Conservation (phyloP, 37 sponge, comb jelly and placozoan genomes). For the Axinella damicornis region DNA sequence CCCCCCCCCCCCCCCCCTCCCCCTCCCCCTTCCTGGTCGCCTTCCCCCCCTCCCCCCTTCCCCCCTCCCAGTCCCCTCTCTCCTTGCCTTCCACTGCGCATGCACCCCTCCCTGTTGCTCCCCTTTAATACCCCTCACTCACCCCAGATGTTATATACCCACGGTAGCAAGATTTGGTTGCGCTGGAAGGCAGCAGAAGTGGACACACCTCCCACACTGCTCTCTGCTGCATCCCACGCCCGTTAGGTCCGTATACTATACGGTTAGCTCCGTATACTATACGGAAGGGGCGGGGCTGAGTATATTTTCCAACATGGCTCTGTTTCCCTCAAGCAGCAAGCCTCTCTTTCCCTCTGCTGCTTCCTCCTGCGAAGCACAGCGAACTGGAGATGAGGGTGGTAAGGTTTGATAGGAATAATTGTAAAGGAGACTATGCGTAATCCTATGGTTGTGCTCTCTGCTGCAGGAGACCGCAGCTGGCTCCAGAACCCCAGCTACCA, state of each 20-base stretch:
- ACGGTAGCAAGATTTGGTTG: neutral
- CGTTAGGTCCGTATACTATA: no score
- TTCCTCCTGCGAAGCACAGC: neutral
- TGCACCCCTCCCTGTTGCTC: no score
- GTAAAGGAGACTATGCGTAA: no score
- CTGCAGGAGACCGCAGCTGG: constrained; percentile 28
- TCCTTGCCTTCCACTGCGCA: neutral
- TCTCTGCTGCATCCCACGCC: neutral
- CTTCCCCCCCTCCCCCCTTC: neutral
- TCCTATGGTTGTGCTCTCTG: neutral
- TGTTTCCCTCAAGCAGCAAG: neutral
- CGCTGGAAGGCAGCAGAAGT: constrained; percentile 17
- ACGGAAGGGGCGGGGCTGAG: neutral
- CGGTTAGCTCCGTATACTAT: neutral
- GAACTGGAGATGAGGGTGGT: neutral
- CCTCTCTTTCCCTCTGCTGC: constrained; percentile 40
- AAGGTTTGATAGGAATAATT: no score
- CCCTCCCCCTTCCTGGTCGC: neutral
- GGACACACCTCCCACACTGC: neutral
- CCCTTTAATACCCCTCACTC: constrained; percentile 7
- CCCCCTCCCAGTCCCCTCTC: neutral
- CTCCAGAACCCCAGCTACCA: constrained; percentile 29
- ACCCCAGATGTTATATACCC: constrained; percentile 24
- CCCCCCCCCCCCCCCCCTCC: neutral
- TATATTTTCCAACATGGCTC: no score